A percentile compares a stretch with the other conserved stretches of the same genome.
Evolutionary conservation across 2,113 vertebrate species (phyloP).

Genomic region (Macaca nemestrina): DNA sequence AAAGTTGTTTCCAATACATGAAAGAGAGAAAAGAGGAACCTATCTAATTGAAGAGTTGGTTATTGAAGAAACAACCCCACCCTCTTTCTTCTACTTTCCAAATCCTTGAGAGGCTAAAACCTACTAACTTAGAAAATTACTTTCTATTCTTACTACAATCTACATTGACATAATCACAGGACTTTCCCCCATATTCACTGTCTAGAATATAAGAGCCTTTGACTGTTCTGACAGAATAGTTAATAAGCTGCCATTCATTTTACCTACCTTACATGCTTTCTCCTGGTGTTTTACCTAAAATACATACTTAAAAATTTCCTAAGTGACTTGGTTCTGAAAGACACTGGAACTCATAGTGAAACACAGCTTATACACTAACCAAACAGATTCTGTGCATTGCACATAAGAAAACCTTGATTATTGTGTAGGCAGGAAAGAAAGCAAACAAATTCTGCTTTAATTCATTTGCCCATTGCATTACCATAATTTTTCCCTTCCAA

Average conservation of each 20-base stretch:
- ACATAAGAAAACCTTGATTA: conserved; percentile 42
- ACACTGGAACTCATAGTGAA: neutral
- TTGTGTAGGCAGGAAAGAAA: conserved; percentile 68
- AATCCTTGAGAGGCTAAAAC: neutral
- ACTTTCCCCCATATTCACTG: neutral
- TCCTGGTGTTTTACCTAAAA: neutral
- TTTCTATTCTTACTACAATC: neutral
- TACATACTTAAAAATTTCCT: neutral
- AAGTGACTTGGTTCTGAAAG: neutral
- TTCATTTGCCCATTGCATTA: conserved; percentile 77
- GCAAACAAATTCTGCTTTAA: conserved; percentile 75
- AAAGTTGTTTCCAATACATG: neutral
- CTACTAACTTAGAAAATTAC: neutral
- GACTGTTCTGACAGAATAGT: neutral
- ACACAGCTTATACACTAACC: neutral
- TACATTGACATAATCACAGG: neutral
- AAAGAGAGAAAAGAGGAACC: neutral
- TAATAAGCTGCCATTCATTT: neutral
- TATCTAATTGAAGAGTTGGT: neutral
- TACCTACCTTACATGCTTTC: neutral
- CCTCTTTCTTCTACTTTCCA: neutral
- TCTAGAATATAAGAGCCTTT: neutral
- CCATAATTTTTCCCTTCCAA: conserved; percentile 75
- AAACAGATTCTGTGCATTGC: neutral
- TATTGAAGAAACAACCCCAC: neutral